phyloP scores from a whole-genome alignment of 2,113 vertebrate species.

The Castor canadensis region DNA sequence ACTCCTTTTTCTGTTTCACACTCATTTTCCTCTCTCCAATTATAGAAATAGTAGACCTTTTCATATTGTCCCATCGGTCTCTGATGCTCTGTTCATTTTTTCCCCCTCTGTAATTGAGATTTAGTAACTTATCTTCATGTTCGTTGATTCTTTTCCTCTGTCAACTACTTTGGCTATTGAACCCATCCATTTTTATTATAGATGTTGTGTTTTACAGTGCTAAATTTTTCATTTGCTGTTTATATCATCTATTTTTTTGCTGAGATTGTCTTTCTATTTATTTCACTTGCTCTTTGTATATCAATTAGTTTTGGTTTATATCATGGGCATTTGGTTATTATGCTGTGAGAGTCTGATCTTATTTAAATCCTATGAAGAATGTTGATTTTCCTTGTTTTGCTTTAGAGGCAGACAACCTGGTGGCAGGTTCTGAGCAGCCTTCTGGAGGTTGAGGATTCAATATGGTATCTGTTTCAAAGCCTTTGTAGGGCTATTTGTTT shows the following conservation, averaged over 20 bases:
- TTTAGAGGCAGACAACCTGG: not conserved
- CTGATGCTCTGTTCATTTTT: not conserved
- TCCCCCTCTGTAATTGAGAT: not conserved
- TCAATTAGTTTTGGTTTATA: slow-evolving; percentile 3
- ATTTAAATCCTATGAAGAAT: slow-evolving; percentile 34
- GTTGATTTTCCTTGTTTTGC: not conserved
- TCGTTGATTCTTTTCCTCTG: not conserved
- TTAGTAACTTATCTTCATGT: not conserved
- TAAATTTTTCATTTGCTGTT: too few relatives aligned
- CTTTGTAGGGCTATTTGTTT: not conserved
- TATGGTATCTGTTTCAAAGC: not conserved
- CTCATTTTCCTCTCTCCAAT: not conserved
- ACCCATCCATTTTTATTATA: not conserved
- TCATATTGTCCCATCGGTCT: not conserved
- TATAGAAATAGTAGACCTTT: not conserved
- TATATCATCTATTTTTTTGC: not conserved
- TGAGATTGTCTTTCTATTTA: not conserved
- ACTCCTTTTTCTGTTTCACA: not conserved
- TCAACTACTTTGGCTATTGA: not conserved
- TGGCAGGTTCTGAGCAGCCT: not conserved
- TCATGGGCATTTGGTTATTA: not conserved
- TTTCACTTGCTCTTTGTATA: not conserved
- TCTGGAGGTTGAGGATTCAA: not conserved
- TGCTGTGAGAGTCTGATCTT: not conserved
- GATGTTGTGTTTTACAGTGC: not conserved